Conservation (phyloP, 2,113 vertebrate genomes). For the Scatophagus argus region DNA sequence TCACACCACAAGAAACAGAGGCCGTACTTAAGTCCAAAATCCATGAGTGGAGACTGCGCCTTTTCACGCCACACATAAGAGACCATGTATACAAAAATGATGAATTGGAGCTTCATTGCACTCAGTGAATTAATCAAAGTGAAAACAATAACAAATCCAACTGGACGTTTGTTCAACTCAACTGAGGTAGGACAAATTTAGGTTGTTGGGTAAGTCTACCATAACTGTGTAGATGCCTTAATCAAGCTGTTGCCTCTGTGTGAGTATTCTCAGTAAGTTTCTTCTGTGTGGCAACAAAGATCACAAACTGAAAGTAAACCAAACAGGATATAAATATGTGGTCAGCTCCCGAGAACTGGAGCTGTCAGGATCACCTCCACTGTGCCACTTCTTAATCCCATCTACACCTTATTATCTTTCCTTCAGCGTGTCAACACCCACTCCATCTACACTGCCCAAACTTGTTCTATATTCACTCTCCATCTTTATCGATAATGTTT, state of each 20-base stretch:
- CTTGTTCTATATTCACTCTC: not conserved
- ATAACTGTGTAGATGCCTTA: too few species aligned
- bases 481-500: not conserved
- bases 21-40: not conserved
- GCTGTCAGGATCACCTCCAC: not conserved
- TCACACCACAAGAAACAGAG: not conserved
- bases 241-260: not conserved
- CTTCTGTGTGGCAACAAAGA: not conserved
- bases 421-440: not conserved
- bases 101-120: not conserved
- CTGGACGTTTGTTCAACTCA: too few species aligned
- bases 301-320: not conserved
- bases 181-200: too few species aligned
- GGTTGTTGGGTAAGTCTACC: not conserved
- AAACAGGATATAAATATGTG: not conserved
- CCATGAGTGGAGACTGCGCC: not conserved
- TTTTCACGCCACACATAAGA: constrained; percentile 10
- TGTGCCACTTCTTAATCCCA: not conserved
- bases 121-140: not conserved
- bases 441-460: not conserved
- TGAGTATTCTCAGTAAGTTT: not conserved
- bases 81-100: constrained; percentile 2
- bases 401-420: not conserved
- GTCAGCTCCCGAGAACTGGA: not conserved
- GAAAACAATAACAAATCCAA: not conserved